These are phyloP conservation scores for Mechanitis messenoides DNA, from an alignment of 2,888 invertebrate species.

Conservation along the genomic window DNA sequence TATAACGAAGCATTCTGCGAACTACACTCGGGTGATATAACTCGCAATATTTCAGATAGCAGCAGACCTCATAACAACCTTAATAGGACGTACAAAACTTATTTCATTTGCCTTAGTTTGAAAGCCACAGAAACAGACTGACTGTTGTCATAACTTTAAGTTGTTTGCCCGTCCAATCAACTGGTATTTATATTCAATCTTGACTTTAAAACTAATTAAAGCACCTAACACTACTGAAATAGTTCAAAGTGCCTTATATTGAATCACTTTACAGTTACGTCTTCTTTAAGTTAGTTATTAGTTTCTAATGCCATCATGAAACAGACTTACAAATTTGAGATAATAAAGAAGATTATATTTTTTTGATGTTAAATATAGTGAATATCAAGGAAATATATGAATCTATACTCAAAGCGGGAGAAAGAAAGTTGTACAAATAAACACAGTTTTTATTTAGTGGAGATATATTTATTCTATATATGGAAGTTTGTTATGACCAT, in stretches of 20 bases:
- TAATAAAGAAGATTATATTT: too few relatives aligned
- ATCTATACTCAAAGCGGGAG: too few relatives aligned
- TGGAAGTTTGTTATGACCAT: too few relatives aligned
- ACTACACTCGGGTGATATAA: neutral
- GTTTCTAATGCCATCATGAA: neutral
- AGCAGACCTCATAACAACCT: constrained; percentile 11
- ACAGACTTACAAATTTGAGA: neutral
- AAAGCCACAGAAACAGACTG: constrained; percentile 14
- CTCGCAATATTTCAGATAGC: neutral
- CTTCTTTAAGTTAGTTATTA: constrained; percentile 2
- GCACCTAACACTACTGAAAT: neutral
- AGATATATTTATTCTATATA: too few relatives aligned
- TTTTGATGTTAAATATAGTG: too few relatives aligned
- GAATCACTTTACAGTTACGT: constrained; percentile 1
- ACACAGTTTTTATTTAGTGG: too few relatives aligned
- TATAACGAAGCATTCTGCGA: neutral
- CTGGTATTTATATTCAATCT: constrained; percentile 8
- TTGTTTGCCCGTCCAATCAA: constrained; percentile 10
- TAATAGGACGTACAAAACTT: constrained; percentile 17
- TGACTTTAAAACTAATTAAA: constrained; percentile 2
- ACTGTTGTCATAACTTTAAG: constrained; percentile 13
- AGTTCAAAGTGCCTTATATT: neutral
- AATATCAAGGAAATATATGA: too few relatives aligned
- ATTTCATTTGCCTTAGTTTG: constrained; percentile 17
- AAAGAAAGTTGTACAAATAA: too few relatives aligned